Evolutionary conservation across 23 tunicate genomes (phyloP), one percentile per base, ranked within the genome.

Genomic region (Halocynthia roretzi): DNA sequence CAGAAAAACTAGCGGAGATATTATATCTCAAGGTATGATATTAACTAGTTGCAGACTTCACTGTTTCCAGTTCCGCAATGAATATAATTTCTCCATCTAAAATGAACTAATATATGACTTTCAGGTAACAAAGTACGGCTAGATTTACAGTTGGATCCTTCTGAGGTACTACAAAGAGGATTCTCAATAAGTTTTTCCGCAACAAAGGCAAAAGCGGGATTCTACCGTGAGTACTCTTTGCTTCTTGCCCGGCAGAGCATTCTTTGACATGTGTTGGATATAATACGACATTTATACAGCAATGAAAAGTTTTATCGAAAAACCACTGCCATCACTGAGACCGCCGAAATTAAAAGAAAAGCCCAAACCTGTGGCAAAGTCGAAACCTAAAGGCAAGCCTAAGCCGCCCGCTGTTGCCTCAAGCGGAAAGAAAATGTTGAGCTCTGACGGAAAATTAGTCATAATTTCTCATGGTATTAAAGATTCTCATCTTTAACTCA

Each of bases 121-220:
- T 67, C 52, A 88, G 95, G 85, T 17, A 65, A 65, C 21, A 79
- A 44, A 76, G 9, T 89, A 6, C 68, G 96, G 62, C 80, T 89
- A 19, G 96, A 89, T 80, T 89, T 89, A 77, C 96, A 89, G 76
- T 78, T 71, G 18, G 90, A 89, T 51, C 83, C 82, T 58, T 17
- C 66, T 52, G 20, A 63, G 65, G 6, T 71, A 80, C 82, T 77
- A 60, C 75, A 76, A 76, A 76, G 70, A 10, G 96, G 96, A 6
- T 89, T 89, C 53, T 56, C 68, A 6, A 71, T 89, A 51, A 86
- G 83, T 23, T 83, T 48, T 70, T 56, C 62, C 8, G 64, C 68
- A 20, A 89, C 88, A 6, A 75, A 50, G 8, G 85, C 51, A n/a
- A 58, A 81, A 50, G 23, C 96, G 55, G 96, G 96, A 17, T 89